phyloP scores from a whole-genome alignment of 2,113 vertebrate species.

The Nothobranchius furzeri region DNA sequence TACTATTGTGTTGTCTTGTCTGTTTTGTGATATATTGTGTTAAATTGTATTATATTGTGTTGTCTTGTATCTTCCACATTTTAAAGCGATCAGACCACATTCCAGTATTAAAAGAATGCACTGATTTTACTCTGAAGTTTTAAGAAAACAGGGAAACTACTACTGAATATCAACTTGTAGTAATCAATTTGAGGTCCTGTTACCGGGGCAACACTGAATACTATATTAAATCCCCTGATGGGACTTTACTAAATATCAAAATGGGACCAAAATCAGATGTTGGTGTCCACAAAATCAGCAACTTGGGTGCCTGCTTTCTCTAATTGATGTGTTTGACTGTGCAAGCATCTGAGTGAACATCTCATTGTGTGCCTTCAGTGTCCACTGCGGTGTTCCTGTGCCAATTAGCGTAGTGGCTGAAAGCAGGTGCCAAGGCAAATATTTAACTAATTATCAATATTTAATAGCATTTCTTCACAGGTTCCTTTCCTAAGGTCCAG shows the following conservation, averaged over 20 bases:
- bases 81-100: no score
- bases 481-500: slow-evolving; percentile 95
- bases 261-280: slow-evolving; percentile 2
- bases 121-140: no score
- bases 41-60: no score
- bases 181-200: not conserved
- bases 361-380: slow-evolving; percentile 47
- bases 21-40: no score
- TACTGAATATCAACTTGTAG: not conserved
- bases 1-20: no score
- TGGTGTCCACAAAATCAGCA: not conserved
- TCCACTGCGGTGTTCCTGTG: slow-evolving; percentile 68
- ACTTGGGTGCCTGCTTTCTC: slow-evolving; percentile 9
- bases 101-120: no score
- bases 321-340: slow-evolving; percentile 56
- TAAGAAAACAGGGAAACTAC: no score
- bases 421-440: slow-evolving; percentile 94
- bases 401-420: slow-evolving; percentile 90
- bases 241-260: slow-evolving; percentile 1
- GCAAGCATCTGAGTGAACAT: slow-evolving; percentile 37
- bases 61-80: no score
- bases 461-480: slow-evolving; percentile 94
- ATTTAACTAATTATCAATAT: slow-evolving; percentile 99
- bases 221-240: no score
- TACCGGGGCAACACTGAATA: no score